A percentile compares a stretch with the other conserved stretches of the same genome.
Evolutionary conservation across 1,140 invertebrate genomes (phyloP).

Genomic region (Drosophila pruinosa): DNA sequence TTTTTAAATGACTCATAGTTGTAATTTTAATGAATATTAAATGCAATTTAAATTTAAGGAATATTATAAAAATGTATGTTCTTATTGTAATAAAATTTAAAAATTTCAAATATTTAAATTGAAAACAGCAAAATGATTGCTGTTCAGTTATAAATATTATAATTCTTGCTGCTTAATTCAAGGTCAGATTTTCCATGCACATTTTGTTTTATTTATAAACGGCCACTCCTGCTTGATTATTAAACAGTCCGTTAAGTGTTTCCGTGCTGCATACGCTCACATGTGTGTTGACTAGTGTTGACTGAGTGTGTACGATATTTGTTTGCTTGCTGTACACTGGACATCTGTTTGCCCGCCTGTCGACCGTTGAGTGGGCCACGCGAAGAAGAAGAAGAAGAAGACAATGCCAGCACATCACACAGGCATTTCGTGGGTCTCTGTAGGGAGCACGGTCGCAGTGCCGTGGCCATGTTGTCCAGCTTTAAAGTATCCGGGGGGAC

Average conservation of each 20-base stretch:
- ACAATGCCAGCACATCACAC: conserved; percentile 27
- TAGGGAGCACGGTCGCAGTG: not conserved
- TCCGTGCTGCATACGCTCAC: not conserved
- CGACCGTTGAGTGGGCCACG: conserved; percentile 8
- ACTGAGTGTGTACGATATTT: not conserved
- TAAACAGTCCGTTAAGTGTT: not conserved
- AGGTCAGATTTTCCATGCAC: too few relatives aligned
- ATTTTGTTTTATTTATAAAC: not conserved
- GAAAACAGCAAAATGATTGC: too few relatives aligned
- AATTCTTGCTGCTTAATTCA: too few relatives aligned
- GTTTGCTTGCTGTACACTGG: not conserved
- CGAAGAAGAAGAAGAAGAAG: not conserved
- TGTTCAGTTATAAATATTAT: too few relatives aligned
- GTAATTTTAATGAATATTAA: too few relatives aligned
- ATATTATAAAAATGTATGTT: too few relatives aligned
- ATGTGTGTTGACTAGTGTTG: conserved; percentile 2
- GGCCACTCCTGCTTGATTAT: too few relatives aligned
- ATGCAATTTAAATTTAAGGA: too few relatives aligned
- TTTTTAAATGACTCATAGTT: too few relatives aligned
- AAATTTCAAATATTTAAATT: too few relatives aligned
- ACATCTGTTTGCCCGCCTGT: not conserved
- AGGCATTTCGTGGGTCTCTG: conserved; percentile 45
- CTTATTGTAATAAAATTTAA: too few relatives aligned
- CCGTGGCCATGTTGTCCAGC: not conserved
- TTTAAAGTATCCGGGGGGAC: conserved; percentile 45